Evolutionary conservation across 53 echinoderm and acorn worm genomes (phyloP).

Genomic region (Temnopleurus reevesii): DNA sequence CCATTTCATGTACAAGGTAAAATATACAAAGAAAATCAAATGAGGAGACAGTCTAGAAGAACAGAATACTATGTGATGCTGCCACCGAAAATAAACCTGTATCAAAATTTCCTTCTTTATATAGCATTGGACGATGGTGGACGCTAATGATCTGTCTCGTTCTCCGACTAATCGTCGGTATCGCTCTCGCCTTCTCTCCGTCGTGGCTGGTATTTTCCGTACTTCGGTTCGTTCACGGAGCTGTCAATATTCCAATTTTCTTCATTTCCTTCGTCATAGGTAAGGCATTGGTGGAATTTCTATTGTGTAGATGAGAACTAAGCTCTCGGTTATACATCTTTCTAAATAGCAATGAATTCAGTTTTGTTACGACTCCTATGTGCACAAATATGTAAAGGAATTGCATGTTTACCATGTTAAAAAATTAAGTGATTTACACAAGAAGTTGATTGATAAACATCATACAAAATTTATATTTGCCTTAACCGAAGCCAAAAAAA

Average conservation of each 20-base stretch:
- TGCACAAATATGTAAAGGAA: too few species aligned
- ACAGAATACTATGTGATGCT: too few species aligned
- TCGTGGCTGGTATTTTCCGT: constrained; percentile 32
- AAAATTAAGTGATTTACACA: too few species aligned
- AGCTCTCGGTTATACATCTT: neutral
- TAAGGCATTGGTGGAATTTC: constrained; percentile 40
- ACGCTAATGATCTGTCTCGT: constrained; percentile 36
- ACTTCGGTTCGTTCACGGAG: constrained; percentile 53
- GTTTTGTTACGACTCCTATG: too few species aligned
- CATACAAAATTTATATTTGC: too few species aligned
- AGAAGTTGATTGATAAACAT: too few species aligned
- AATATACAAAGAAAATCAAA: too few species aligned
- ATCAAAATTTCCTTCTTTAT: neutral
- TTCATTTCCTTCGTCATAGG: constrained; percentile 61
- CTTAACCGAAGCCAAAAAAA: too few species aligned
- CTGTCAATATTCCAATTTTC: constrained; percentile 37
- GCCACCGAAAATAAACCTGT: neutral
- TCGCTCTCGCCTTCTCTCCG: constrained; percentile 55
- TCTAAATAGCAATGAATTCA: too few species aligned
- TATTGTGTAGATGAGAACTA: neutral
- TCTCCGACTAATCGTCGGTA: neutral
- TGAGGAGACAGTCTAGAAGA: too few species aligned
- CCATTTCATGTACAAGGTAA: too few species aligned
- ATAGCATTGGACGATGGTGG: constrained; percentile 45
- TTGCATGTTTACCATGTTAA: too few species aligned